These are phyloP conservation scores for Tetramorium alpestre DNA, from an alignment of 1,140 invertebrate species.

Conservation along the genomic window DNA sequence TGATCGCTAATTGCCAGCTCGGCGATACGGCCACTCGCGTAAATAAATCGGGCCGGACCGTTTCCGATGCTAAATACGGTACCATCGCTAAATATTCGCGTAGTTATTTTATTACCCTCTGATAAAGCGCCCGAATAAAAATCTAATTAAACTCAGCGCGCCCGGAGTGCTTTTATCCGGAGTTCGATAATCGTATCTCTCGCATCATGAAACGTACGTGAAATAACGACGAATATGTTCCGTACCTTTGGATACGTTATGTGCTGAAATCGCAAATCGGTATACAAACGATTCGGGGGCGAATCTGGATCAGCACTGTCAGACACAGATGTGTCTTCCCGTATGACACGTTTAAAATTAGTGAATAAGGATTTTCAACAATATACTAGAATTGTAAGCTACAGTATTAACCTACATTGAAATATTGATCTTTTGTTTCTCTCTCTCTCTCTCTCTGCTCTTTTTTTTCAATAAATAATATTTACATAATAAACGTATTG, in stretches of 20 bases:
- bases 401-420: slow-evolving; percentile 14
- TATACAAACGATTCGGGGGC: not conserved
- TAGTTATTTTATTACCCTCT: slow-evolving; percentile 51
- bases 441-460: not conserved
- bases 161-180: slow-evolving; percentile 36
- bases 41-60: slow-evolving; percentile 16
- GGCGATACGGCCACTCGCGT: slow-evolving; percentile 3
- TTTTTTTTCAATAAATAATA: not conserved
- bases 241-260: slow-evolving; percentile 4
- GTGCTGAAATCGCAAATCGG: not conserved
- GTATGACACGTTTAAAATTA: not conserved
- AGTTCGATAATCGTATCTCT: slow-evolving; percentile 48
- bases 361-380: not conserved
- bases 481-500: not conserved
- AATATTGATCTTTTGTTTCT: not conserved
- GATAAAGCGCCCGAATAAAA: slow-evolving; percentile 56
- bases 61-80: slow-evolving; percentile 19
- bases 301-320: slow-evolving; percentile 16
- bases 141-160: slow-evolving; percentile 57
- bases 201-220: slow-evolving; percentile 19
- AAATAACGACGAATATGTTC: slow-evolving; percentile 32
- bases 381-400: slow-evolving; percentile 1
- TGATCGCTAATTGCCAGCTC: slow-evolving; percentile 48
- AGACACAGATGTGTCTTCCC: not conserved
- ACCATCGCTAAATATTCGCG: slow-evolving; percentile 37